Evolutionary conservation across 2,797 vertebrate species (phyloP), one percentile per base, ranked within the genome.

Genomic region (Danio jaintianensis): DNA sequence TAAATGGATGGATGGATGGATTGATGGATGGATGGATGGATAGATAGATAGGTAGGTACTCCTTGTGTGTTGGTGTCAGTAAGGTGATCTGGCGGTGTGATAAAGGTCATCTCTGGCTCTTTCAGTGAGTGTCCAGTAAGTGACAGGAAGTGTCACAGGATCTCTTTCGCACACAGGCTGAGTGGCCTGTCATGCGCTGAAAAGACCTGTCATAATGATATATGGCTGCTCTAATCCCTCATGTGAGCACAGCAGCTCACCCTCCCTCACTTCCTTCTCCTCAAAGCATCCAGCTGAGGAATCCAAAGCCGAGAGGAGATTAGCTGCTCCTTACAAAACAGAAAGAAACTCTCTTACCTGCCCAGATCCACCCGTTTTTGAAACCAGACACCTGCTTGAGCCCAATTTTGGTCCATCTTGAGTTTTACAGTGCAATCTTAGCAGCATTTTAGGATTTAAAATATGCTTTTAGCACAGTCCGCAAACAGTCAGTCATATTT

Each of bases 281-380:
- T 93, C 91, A 91, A 91, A 94, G 91, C 91, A 87, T 88, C 91
- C 74, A 73, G 88, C 87, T 85, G 81, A 84, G 90, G 91, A 94
- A 93, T 92, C 90, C 93, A 91, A 94, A 93, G 91, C 92, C 88
- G 92, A 93, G 92, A 93, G 89, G 89, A 95, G 94, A 94, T 95
- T 94, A 95, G 88, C 88, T n/a, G 75, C 78, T 76, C 73, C 67
- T 48, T 87, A 86, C 89, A 92, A 90, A 90, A 92, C 91, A 89
- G 86, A 87, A 79, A 82, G 50, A 73, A 72, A 78, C 93, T 92
- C 91, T 91, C 86, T 87, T 87, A 88, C 86, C 87, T 90, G 89
- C 90, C 91, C 86, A 87, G 90, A 91, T 90, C 84, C 70, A 62
- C 82, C 85, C 89, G 89, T 89, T 91, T 85, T 84, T 90, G 93